Evolutionary conservation across 2,113 vertebrate genomes (phyloP), one percentile per base, ranked within the genome.

Genomic region (Epinephelus cyanopodus): DNA sequence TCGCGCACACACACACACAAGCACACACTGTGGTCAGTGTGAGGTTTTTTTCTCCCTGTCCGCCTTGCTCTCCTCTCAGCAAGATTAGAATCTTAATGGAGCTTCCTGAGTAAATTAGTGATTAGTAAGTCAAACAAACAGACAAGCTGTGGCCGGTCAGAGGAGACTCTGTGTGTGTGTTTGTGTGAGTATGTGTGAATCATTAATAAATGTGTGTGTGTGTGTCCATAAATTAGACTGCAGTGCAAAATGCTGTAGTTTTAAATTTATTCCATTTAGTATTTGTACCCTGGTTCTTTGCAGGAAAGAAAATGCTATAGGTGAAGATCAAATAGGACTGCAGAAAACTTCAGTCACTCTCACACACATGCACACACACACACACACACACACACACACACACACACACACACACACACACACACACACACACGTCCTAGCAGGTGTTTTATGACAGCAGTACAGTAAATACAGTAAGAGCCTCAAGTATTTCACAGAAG

Each of bases 11-110:
- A 71, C 56, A 58, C 57, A 56, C 65, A 60, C 70, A 57, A 62
- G 83, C 82, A 88, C 64, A 80, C 68, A 74, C 62, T 81, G 77
- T 85, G 83, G 82, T 81, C 90, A 89, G 65, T 74, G 81, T 83
- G 73, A 73, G 64, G 42, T 45, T 45, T 85, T 91, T 93, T 90
- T 37, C 6, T 7, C 33, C 79, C 81, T 89, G 77, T 81, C 76
- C n/a, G 87, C 84, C 72, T 85, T 75, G 53, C 79, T 82, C 79
- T 73, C 75, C 66, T 77, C 78, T 87, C 68, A 64, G 75, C 78
- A 48, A 94, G 95, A 95, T 95, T 89, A 76, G 71, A 87, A 95
- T 96, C 95, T 94, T 93, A 93, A 94, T 94, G 90, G 90, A 87
- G 89, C 90, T 94, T 95, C 92, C 90, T 93, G 87, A 82, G 80